Evolutionary conservation across 2,113 vertebrate species (phyloP).

Genomic region (Madoqua kirkii): DNA sequence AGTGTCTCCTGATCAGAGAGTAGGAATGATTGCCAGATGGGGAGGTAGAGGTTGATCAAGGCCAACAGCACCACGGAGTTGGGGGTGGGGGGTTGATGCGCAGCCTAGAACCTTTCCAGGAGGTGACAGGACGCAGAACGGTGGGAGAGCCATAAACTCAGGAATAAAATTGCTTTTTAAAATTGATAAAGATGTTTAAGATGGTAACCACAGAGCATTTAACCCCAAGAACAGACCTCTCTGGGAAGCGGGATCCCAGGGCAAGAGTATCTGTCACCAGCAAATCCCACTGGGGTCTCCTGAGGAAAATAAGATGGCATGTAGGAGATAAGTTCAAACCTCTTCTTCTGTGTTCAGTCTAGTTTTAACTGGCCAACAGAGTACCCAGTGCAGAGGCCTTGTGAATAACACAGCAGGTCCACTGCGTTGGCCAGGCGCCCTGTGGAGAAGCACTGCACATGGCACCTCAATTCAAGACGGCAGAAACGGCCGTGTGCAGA

Average conservation of each 20-base stretch:
- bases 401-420: not conserved
- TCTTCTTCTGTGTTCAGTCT: not conserved
- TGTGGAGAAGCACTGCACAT: not conserved
- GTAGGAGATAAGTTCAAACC: not conserved
- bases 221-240: not conserved
- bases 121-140: not conserved
- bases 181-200: not conserved
- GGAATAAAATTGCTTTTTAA: not conserved
- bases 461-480: not conserved
- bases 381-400: not conserved
- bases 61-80: rapidly evolving
- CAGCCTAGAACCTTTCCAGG: not conserved
- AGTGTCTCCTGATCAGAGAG: rapidly evolving
- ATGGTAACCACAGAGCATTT: not conserved
- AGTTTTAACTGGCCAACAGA: not conserved
- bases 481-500: not conserved
- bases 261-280: not conserved
- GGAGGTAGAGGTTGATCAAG: not conserved
- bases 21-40: not conserved
- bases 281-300: not conserved
- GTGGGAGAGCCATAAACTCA: not conserved
- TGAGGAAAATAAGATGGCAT: not conserved
- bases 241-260: too few relatives aligned
- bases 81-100: not conserved
- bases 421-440: rapidly evolving